Base-by-base conservation (phyloP, 2,797 vertebrate species). In the Odontamblyopus lacepedii region DNA sequence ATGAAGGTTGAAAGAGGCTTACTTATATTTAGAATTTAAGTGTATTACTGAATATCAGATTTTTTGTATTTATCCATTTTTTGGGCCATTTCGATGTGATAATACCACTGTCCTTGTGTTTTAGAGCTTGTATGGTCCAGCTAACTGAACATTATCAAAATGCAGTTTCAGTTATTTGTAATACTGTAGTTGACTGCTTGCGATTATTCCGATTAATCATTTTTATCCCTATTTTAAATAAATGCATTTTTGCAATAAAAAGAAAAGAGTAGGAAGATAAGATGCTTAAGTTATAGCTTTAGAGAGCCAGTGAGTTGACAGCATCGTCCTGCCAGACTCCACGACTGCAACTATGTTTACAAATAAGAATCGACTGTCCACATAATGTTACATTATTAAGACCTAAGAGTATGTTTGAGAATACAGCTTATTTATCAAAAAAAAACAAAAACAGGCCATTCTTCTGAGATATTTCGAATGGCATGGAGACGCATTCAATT, bases 301-400 rank as follows among this genome's bases (percentile, higher is more conserved):
- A 19, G 38, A 48, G 55, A 78, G 71, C 63, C 70, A 78, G 69
- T 18, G 63, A 68, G 60, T 53, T 62, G 74, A 78, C 75, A 76
- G 48, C 26, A 69, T 64, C 71, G 56, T 50, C 67, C 48, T 71
- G 71, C 67, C 69, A 69, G 51, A 1, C 32, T 44, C 50, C 50
- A 68, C 63, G 48, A 30, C 71, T 66, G 74, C 76, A 61, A 63
- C 29, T 19, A 18, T 44, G 77, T 30, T 69, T 64, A 73, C 72
- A 63, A 44, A 66, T 18, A 57, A 63, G 59, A 27, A 59, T 11
- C 51, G 41, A 55, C 23, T 50, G 51, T 63, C 35, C 41, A 71
- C 61, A 32, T 30, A 32, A 41, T 27, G 38, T n/a, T 66, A 23
- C 41, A 12, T 57, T 30, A 57, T 68, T 59, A 41, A 44, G 67